Evolutionary conservation across 2,888 invertebrate species (phyloP), one percentile per base, ranked within the genome.

Genomic region (Nomada flava): DNA sequence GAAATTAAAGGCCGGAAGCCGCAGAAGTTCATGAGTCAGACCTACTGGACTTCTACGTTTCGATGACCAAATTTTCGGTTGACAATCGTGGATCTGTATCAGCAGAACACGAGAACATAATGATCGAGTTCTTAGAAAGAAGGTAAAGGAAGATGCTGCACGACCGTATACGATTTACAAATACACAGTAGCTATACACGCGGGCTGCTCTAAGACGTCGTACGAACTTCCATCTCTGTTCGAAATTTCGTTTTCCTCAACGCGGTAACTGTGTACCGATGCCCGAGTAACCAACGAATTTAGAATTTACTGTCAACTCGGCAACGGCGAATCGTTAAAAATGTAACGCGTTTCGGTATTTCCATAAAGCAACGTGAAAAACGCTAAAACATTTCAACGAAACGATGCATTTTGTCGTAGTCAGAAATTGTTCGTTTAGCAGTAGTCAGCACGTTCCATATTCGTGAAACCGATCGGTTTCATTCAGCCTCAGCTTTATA

Each of bases 401-500:
- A 9, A 36, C 53, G 65, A n/a, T 18, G 62, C n/a, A 13, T 42
- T 62, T 62, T 11, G 20, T 42, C 15, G 15, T 15, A 7, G 36
- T 7, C 7, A 68, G 42, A 55, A 23, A 42, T 55, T 18, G 26
- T 42, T 42, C 23, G 68, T 42, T n/a, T n/a, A 42, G 55, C 68
- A 23, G 23, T 42, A 5, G 23, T 18, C 20, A 18, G 36, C 44
- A 10, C 36, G 36, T 7, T 36, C 36, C 36, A 36, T 7, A 29
- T 18, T 11, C 36, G 67, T n/a, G 20, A 20, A 15, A 36, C 36
- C 7, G 50, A 50, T 50, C 50, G 53, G 53, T 42, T 68, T 68
- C 20, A 68, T 68, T 63, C 23, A 20, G 44, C 20, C 4, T 1
- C 44, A n/a, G 52, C 26, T 69, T 69, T 59, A 44, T 59, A 69